Base-by-base conservation (phyloP, 2,113 vertebrate species). In the Dermatemys mawii region DNA sequence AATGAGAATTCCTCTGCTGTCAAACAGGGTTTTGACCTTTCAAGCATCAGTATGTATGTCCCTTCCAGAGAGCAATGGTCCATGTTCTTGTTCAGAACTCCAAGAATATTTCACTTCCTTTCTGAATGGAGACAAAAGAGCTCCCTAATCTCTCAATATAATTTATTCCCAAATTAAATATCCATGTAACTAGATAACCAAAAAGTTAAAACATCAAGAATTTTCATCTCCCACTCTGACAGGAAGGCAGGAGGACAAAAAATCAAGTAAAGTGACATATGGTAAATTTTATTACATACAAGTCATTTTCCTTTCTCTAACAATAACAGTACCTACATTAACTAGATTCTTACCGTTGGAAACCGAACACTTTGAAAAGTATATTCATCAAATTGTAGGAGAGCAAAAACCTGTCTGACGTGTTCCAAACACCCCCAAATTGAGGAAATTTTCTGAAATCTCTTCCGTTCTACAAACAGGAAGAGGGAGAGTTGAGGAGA, bases 1-100 rank as follows among this genome's bases (percentile, higher is more conserved):
- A 91, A 26, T 76, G 48, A 94, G 75, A 87, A 90, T 95, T 94
- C 89, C 78, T 94, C 81, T 82, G 50, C 78, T 94, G 93, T 94
- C 90, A 57, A 57, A 95, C 86, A 90, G 86, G 22, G 73, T 89
- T 94, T 93, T 95, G 91, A 95, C 88, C 93, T 95, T 95, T 93
- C 16, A 75, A 90, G 86, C 90, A 91, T 50, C 50, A 78, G 0
- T 87, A 91, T 83, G 44, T 57, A 60, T 78, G 92, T 76, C 38
- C 11, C 38, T 88, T 44, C 91, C 88, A 63, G 79, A 32, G 91
- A 48, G 26, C 78, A 91, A n/a, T 81, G 6, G 0, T 89, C 92
- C 83, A 55, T 94, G 60, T 93, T 87, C 84, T 93, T 86, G 91
- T 84, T 84, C 73, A 93, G 38, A n/a, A 73, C 57, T 84, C 80